phyloP scores from a whole-genome alignment of 2,888 invertebrate species.

The Pandemis heparana region DNA sequence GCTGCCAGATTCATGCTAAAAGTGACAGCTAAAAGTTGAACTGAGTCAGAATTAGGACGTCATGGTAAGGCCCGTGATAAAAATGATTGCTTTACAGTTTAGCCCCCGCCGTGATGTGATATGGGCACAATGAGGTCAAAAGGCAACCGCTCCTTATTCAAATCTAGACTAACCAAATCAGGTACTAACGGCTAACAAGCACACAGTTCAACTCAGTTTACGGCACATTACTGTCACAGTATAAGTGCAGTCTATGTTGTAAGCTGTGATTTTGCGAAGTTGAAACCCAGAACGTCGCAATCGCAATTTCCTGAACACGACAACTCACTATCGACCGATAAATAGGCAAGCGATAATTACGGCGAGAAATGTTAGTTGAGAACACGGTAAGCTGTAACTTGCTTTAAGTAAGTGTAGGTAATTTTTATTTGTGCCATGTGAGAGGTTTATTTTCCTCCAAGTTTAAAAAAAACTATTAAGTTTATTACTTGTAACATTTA shows the following conservation, averaged over 20 bases:
- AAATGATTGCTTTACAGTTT: too few relatives aligned
- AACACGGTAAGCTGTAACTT: background rate
- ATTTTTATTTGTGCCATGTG: background rate
- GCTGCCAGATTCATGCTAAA: too few relatives aligned
- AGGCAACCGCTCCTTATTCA: conserved; percentile 12
- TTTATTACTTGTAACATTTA: too few relatives aligned
- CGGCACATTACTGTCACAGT: background rate
- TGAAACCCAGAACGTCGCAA: conserved; percentile 18
- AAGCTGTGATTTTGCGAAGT: conserved; percentile 23
- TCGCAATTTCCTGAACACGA: conserved; percentile 35
- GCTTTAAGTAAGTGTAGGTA: background rate
- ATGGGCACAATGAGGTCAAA: background rate
- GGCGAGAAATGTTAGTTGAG: background rate
- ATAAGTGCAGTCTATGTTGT: background rate
- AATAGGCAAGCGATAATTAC: conserved; percentile 17
- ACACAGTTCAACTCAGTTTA: conserved; percentile 3
- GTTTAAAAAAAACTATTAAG: too few relatives aligned
- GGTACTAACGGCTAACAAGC: background rate
- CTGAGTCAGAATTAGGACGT: too few relatives aligned
- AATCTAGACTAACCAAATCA: conserved; percentile 14
- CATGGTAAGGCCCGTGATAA: too few relatives aligned
- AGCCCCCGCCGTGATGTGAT: background rate
- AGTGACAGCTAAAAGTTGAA: too few relatives aligned
- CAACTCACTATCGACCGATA: conserved; percentile 16
- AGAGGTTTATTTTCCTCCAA: too few relatives aligned